Evolutionary conservation across 2,797 vertebrate genomes (phyloP), one percentile per base, ranked within the genome.

Genomic region (Momotus momota): DNA sequence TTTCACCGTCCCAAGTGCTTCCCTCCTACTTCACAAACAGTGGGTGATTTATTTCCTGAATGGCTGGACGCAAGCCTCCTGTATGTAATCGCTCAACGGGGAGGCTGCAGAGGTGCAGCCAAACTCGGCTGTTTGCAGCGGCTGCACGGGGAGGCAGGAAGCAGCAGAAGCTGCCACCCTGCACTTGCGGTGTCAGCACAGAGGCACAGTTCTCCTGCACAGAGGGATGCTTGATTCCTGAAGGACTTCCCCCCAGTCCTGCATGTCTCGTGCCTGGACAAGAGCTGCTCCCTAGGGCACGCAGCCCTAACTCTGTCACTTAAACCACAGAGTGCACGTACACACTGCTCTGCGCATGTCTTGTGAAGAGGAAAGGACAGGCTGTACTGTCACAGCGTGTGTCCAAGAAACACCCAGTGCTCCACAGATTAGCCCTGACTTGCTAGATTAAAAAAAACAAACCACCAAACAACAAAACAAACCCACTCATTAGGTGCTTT

Each of bases 1-100:
- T 92, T 94, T 87, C 94, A 87, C 54, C 1, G 0, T 86, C 93
- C 88, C 26, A 40, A 96, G 94, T 85, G 92, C 79, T 97, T 94
- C 92, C 93, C 93, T 95, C 90, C 94, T 89, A 89, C 93, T 95
- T 95, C 92, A 82, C 94, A 91, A 96, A 96, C 91, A 94, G 78
- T 2, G 31, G 75, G 81, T 93, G 95, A 96, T 95, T 97, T 96
- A 93, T 97, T 94, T 92, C 81, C 84, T 66, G 64, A 69, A 70
- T 26, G 72, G 69, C 87, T 90, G 79, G 89, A 69, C 46, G 51
- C 55, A 69, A 86, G 67, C 65, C 86, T 93, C 57, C 71, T 43
- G 33, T 4, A 13, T 18, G 52, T 20, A 82, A 90, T 38, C 7
- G 6, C 67, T 81, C 58, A 58, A 33, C 21, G 23, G 49, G 60